Conservation (phyloP, 2,888 invertebrate genomes). For the Hoplodrina blanda region DNA sequence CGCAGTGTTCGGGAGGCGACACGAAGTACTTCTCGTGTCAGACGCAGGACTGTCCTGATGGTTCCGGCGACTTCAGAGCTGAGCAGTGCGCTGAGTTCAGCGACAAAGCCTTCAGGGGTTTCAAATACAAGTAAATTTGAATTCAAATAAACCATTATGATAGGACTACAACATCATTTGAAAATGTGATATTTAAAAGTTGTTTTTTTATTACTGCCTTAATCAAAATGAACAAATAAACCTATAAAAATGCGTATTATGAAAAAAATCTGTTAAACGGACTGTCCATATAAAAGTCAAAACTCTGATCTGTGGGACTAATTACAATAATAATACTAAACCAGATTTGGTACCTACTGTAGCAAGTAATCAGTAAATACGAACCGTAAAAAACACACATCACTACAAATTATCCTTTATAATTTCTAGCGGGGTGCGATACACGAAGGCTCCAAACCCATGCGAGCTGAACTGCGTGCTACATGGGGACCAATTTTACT, state of each 20-base stretch:
- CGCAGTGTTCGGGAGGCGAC: slow-evolving; percentile 94
- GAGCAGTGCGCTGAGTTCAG: slow-evolving; percentile 97
- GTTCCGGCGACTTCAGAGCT: slow-evolving; percentile 94
- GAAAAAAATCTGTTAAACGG: too few relatives aligned
- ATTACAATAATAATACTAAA: background rate
- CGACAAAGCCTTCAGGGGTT: slow-evolving; percentile 94
- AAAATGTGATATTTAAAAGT: background rate
- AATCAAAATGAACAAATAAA: too few relatives aligned
- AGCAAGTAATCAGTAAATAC: background rate
- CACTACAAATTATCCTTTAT: background rate
- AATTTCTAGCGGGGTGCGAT: slow-evolving; percentile 94
- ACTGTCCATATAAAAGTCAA: too few relatives aligned
- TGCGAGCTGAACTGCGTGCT: slow-evolving; percentile 99
- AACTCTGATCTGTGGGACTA: background rate
- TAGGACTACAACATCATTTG: background rate
- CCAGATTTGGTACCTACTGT: background rate
- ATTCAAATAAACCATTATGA: background rate
- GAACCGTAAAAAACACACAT: background rate
- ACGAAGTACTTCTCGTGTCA: slow-evolving; percentile 97
- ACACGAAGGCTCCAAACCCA: slow-evolving; percentile 96
- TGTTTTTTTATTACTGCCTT: background rate
- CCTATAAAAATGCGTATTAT: too few relatives aligned
- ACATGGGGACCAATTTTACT: slow-evolving; percentile 97
- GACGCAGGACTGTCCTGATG: slow-evolving; percentile 96
- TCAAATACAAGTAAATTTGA: slow-evolving; percentile 92